Evolutionary conservation across 2,888 invertebrate genomes (phyloP).

Genomic region (Pharmacophagus antenor): DNA sequence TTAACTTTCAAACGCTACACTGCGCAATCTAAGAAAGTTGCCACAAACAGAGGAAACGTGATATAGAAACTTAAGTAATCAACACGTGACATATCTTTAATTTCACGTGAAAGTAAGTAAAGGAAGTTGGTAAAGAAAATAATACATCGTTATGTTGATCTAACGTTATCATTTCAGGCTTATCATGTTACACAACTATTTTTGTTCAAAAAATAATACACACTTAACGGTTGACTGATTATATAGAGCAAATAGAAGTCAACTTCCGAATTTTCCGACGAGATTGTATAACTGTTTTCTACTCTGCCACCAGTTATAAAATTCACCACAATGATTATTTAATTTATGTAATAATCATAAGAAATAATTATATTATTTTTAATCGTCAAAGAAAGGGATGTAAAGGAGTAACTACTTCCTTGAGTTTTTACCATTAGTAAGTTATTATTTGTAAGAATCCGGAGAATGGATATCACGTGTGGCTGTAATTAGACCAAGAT

Average conservation of each 20-base stretch:
- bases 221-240: slow-evolving; percentile 39
- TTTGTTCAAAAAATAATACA: slow-evolving; percentile 18
- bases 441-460: background rate
- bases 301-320: slow-evolving; percentile 32
- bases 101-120: slow-evolving; percentile 67
- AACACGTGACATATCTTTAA: slow-evolving; percentile 47
- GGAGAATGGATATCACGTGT: background rate
- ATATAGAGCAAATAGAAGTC: slow-evolving; percentile 51
- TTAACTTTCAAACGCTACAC: slow-evolving; percentile 28
- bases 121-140: slow-evolving; percentile 39
- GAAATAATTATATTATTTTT: background rate
- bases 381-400: background rate
- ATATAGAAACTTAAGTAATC: slow-evolving; percentile 53
- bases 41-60: slow-evolving; percentile 45
- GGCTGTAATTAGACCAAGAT: background rate
- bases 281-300: slow-evolving; percentile 44
- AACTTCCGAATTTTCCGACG: slow-evolving; percentile 60
- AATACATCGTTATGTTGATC: slow-evolving; percentile 31
- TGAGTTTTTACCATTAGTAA: background rate
- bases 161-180: slow-evolving; percentile 30
- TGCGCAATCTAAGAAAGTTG: slow-evolving; percentile 31
- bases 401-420: background rate
- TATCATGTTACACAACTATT: slow-evolving; percentile 21
- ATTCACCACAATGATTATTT: no score
- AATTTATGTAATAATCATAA: no score